Base-by-base conservation (phyloP, 1,140 invertebrate genomes). In the Drosophila mayri region DNA sequence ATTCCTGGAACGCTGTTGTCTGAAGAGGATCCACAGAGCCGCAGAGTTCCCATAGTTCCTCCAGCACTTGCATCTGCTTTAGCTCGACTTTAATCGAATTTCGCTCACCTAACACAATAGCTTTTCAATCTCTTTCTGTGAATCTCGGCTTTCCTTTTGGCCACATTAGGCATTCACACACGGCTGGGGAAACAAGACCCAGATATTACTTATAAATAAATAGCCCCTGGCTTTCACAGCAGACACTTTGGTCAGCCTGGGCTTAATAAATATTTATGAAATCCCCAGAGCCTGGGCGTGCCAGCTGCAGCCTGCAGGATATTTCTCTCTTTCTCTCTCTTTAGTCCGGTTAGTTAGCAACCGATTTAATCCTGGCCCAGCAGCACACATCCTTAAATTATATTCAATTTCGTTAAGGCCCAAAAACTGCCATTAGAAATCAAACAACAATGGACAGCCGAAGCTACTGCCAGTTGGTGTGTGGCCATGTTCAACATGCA, bases 401-500 rank as follows among this genome's bases (percentile, higher is more conserved):
- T 87, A 76, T 66, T 46, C 76, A 76, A 82, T 71, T 79, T 61
- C 32, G 59, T 54, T 54, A 30, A 40, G 46, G 50, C 18, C 35
- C 54, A 18, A 62, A 81, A 72, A 64, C 59, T 80, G 77, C 58
- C 73, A 85, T 84, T 88, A 87, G 84, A 81, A 87, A 87, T 88
- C 84, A 87, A 87, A 87, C 77, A 88, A 84, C 77, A 87, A 87
- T 87, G 80, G 71, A 38, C 55, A 22, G 20, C 32, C 50, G 32
- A 16, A 58, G 58, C 30, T 22, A 16, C 18, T 30, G 54, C 61
- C 70, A 63, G 68, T 74, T 76, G 66, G 71, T 82, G 79, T 88
- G 25, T 25, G 85, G 77, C 68, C 80, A 72, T 87, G 85, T 87
- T 81, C 84, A 62, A 87, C 84, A 90, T 90, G 85, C 84, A 87